Percentiles rank a stretch among this genome's conserved stretches.
Conservation (phyloP, 2,888 invertebrate genomes). For the Mactromeris polynyma region DNA sequence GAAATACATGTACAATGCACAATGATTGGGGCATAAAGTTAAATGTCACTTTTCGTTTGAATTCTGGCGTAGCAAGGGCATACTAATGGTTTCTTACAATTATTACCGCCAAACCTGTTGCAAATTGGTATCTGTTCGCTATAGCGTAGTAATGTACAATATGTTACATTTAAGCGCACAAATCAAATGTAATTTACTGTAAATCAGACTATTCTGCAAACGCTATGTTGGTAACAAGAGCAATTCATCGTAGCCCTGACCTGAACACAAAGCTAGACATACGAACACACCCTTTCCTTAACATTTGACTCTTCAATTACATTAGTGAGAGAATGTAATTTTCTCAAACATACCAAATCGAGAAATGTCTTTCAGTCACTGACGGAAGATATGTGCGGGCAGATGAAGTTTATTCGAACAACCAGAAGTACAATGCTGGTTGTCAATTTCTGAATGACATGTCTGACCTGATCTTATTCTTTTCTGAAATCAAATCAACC, state of each 20-base stretch:
- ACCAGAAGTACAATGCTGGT: not conserved
- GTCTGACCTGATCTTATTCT: not conserved
- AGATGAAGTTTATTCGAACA: not conserved
- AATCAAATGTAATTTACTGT: too few relatives aligned
- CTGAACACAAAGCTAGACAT: not conserved
- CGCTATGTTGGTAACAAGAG: too few relatives aligned
- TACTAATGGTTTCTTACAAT: too few relatives aligned
- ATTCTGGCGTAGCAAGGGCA: too few relatives aligned
- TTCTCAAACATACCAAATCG: not conserved
- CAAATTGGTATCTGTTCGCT: too few relatives aligned
- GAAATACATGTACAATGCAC: too few relatives aligned
- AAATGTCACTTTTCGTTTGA: too few relatives aligned
- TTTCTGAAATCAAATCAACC: not conserved
- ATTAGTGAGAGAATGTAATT: not conserved
- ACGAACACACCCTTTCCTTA: not conserved
- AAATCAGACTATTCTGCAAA: too few relatives aligned
- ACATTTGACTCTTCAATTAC: not conserved
- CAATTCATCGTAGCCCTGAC: not conserved
- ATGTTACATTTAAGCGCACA: too few relatives aligned
- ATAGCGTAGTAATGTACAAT: too few relatives aligned
- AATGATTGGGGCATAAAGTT: too few relatives aligned
- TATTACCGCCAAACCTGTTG: too few relatives aligned
- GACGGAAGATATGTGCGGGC: not conserved
- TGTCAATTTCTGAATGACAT: not conserved
- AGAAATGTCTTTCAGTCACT: not conserved